Percentiles rank a stretch among this genome's conserved stretches.
These are phyloP conservation scores for Ephestia elutella DNA, from an alignment of 1,140 invertebrate species.

Conservation along the genomic window DNA sequence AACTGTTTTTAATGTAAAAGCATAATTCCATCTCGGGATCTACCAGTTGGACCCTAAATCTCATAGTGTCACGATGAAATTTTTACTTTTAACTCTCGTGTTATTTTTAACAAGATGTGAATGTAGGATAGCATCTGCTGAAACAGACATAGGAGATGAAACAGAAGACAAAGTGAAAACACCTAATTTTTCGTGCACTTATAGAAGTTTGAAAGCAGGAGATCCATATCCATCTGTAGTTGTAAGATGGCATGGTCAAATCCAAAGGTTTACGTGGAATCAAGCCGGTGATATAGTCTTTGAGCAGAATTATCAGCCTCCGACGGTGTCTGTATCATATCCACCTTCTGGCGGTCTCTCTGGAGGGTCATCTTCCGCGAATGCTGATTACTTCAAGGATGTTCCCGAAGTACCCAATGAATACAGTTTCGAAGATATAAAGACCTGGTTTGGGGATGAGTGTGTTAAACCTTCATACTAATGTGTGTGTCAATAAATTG, in stretches of 20 bases:
- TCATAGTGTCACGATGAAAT: constrained; percentile 24
- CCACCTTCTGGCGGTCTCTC: constrained; percentile 26
- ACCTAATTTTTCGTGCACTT: constrained; percentile 17
- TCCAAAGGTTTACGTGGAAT: constrained; percentile 28
- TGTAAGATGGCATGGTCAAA: constrained; percentile 21
- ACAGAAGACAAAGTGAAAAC: constrained; percentile 8
- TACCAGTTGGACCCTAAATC: neutral
- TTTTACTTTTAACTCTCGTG: constrained; percentile 15
- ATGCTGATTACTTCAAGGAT: constrained; percentile 22
- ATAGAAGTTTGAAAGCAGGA: constrained; percentile 19
- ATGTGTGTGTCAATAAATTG: constrained; percentile 8
- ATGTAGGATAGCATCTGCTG: constrained; percentile 21
- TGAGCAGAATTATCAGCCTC: constrained; percentile 21
- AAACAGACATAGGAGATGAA: constrained; percentile 14
- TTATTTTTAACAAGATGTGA: constrained; percentile 16
- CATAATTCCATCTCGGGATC: neutral
- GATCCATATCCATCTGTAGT: constrained; percentile 32
- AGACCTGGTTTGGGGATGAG: constrained; percentile 18
- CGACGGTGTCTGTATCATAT: constrained; percentile 16
- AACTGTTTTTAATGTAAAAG: neutral
- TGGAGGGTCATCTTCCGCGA: constrained; percentile 11
- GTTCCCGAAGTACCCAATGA: constrained; percentile 21
- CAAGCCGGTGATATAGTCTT: constrained; percentile 12
- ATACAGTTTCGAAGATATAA: constrained; percentile 22
- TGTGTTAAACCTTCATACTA: constrained; percentile 24